These are phyloP conservation scores for Diaperis boleti DNA, from an alignment of 2,888 invertebrate genomes.

Conservation along the genomic window DNA sequence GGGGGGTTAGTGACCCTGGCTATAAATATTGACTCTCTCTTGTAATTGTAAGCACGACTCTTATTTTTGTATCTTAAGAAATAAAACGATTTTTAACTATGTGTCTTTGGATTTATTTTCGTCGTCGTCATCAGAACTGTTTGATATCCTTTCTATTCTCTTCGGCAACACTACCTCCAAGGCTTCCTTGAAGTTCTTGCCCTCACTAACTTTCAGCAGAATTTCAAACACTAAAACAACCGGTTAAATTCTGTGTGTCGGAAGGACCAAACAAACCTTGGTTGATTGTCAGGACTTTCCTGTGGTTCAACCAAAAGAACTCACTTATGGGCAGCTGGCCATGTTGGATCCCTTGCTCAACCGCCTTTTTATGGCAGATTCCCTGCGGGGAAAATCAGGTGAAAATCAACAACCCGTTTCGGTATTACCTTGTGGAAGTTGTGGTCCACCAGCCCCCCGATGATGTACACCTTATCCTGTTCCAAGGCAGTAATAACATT, in stretches of 20 bases:
- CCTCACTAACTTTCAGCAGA: conserved; percentile 80
- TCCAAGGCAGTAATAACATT: conserved; percentile 83
- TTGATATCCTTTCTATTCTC: conserved; percentile 51
- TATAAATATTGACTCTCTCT: no score
- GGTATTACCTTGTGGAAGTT: conserved; percentile 86
- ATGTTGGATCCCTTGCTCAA: conserved; percentile 81
- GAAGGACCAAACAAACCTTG: conserved; percentile 76
- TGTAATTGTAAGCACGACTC: no score
- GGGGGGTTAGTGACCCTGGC: no score
- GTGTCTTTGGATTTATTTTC: no score
- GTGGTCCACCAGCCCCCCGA: conserved; percentile 98
- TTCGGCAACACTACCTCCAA: conserved; percentile 82
- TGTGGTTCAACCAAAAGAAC: conserved; percentile 90
- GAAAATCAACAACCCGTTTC: background rate
- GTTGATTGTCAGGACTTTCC: conserved; percentile 95
- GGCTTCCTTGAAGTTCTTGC: conserved; percentile 82
- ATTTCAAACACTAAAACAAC: conserved; percentile 82
- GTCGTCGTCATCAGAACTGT: background rate
- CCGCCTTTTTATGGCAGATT: conserved; percentile 85
- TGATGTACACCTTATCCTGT: conserved; percentile 86
- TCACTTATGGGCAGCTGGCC: conserved; percentile 90
- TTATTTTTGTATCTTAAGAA: no score
- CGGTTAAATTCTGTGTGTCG: no score
- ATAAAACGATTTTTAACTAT: no score
- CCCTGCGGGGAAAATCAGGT: conserved; percentile 74